Percentiles rank a stretch among this genome's conserved stretches.
phyloP scores from a whole-genome alignment of 2,888 invertebrate genomes.

The Idaea dimidiata region DNA sequence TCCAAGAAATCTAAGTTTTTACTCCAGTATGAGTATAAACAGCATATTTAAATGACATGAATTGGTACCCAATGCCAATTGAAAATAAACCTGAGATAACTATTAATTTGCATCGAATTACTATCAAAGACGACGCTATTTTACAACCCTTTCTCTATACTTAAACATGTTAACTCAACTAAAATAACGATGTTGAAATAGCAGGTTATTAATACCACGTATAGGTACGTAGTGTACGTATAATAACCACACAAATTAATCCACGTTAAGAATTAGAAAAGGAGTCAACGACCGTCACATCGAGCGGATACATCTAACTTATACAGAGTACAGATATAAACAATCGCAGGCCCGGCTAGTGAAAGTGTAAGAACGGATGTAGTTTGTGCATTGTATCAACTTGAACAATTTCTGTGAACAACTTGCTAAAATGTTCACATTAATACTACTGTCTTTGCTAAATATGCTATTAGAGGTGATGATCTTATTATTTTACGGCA shows the following conservation, averaged over 20 bases:
- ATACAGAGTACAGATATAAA: conserved; percentile 33
- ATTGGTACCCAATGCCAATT: not conserved
- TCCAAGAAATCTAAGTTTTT: too few species aligned
- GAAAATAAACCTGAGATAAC: not conserved
- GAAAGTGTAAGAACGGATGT: conserved; percentile 48
- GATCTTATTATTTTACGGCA: not conserved
- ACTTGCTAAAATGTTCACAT: conserved; percentile 3
- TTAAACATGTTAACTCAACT: not conserved
- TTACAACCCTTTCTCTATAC: not conserved
- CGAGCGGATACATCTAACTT: conserved; percentile 63
- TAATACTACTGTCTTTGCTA: conserved; percentile 1
- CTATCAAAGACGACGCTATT: not conserved
- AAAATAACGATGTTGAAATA: not conserved
- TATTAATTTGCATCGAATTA: not conserved
- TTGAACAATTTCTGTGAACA: conserved; percentile 20
- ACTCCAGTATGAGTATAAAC: too few species aligned
- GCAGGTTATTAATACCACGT: conserved; percentile 1
- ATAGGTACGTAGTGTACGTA: not conserved
- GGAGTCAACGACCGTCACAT: conserved; percentile 59
- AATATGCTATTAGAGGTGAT: not conserved
- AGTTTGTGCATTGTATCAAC: conserved; percentile 19
- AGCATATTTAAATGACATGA: too few species aligned
- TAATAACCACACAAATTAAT: conserved; percentile 1
- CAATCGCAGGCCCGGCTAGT: conserved; percentile 46
- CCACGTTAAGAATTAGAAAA: conserved; percentile 46